A percentile compares a stretch with the other conserved stretches of the same genome.
phyloP scores from a whole-genome alignment of 2,888 invertebrate genomes.

The Glyphotaelius pellucidus region DNA sequence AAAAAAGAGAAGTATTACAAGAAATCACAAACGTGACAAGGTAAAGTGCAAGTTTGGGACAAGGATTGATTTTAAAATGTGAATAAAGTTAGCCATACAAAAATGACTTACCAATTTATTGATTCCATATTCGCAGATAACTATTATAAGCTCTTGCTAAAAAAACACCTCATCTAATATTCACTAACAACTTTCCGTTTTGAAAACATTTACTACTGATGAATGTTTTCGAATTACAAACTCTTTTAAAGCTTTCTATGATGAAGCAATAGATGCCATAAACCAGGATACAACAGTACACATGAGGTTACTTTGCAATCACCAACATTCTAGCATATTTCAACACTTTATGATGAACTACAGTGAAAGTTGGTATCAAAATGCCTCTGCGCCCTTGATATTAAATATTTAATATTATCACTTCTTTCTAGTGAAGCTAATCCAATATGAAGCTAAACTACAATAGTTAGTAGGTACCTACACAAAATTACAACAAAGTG shows the following conservation, averaged over 20 bases:
- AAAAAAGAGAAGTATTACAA: neutral
- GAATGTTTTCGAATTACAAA: neutral
- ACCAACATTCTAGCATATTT: conserved; percentile 8
- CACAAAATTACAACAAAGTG: neutral
- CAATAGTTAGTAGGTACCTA: neutral
- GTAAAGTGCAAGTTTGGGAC: neutral
- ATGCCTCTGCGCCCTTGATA: neutral
- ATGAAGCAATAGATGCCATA: neutral
- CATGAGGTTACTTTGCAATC: neutral
- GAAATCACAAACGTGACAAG: neutral
- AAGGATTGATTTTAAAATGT: neutral
- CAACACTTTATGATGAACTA: neutral
- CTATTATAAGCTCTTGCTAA: neutral
- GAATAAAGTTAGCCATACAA: neutral
- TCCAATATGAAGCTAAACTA: neutral
- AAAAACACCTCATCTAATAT: conserved; percentile 5
- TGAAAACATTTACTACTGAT: neutral
- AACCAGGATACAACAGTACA: neutral
- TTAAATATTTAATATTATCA: neutral
- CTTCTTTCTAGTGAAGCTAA: neutral
- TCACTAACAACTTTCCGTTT: neutral
- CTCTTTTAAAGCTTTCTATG: conserved; percentile 9
- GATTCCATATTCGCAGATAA: conserved; percentile 29
- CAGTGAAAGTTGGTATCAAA: conserved; percentile 20
- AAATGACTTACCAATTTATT: conserved; percentile 13